These are phyloP conservation scores for Cryptus armator DNA, from an alignment of 2,888 invertebrate genomes.

Conservation along the genomic window DNA sequence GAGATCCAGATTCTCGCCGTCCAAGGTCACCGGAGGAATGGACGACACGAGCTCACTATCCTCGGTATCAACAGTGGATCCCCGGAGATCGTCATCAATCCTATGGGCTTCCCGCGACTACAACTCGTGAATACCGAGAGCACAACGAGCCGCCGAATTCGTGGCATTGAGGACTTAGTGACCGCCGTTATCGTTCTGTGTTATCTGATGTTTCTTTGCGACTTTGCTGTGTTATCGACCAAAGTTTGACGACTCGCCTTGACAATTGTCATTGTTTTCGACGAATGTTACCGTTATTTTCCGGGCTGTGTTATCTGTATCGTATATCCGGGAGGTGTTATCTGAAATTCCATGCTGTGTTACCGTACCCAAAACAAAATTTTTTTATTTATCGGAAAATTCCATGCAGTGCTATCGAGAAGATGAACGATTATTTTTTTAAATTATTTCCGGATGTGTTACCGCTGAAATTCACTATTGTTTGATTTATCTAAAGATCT, in stretches of 20 bases:
- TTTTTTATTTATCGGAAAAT: too few relatives aligned
- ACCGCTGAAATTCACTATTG: too few relatives aligned
- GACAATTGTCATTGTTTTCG: neutral
- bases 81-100: neutral
- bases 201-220: too few relatives aligned
- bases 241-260: neutral
- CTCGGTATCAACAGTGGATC: neutral
- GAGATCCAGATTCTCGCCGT: too few relatives aligned
- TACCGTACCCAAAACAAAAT: too few relatives aligned
- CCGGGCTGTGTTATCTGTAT: neutral
- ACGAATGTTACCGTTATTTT: neutral
- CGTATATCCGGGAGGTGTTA: neutral
- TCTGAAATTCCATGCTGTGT: neutral
- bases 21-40: neutral
- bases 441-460: too few relatives aligned
- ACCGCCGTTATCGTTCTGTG: too few relatives aligned
- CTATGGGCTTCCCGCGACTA: neutral
- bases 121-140: neutral
- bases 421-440: too few relatives aligned
- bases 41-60: accelerated
- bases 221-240: too few relatives aligned
- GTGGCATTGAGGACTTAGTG: too few relatives aligned
- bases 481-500: too few relatives aligned
- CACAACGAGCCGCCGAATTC: too few relatives aligned
- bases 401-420: neutral